Evolutionary conservation across 1,140 invertebrate genomes (phyloP).

Genomic region (Drosophila burlai): DNA sequence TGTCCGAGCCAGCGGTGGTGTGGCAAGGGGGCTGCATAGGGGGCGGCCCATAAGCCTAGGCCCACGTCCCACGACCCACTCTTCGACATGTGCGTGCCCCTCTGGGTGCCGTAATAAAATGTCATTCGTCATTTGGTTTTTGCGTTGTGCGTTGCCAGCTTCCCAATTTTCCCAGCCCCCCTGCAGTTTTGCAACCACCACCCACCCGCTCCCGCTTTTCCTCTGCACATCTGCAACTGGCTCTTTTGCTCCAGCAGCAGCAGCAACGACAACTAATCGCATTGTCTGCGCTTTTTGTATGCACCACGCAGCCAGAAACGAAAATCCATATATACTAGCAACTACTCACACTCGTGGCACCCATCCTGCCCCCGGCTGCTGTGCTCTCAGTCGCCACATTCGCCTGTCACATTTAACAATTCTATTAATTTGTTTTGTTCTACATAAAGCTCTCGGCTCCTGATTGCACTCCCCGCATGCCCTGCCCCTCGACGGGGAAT

Average conservation of each 20-base stretch:
- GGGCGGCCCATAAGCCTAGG: constrained; percentile 18
- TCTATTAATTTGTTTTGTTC: constrained; percentile 84
- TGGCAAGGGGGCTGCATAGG: not conserved
- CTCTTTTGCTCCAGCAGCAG: constrained; percentile 51
- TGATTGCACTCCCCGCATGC: constrained; percentile 24
- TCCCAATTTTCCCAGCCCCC: constrained; percentile 43
- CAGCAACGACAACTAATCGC: constrained; percentile 80
- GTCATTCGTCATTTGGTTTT: constrained; percentile 84
- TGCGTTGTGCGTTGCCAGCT: constrained; percentile 72
- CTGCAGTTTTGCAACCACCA: constrained; percentile 11
- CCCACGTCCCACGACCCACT: constrained; percentile 16
- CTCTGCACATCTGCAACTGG: constrained; percentile 16
- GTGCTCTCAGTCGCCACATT: constrained; percentile 62
- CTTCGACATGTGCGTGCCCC: constrained; percentile 63
- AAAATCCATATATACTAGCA: constrained; percentile 63
- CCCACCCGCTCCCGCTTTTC: not conserved
- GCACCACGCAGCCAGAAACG: constrained; percentile 74
- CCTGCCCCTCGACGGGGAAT: not conserved
- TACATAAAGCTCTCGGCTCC: constrained; percentile 59
- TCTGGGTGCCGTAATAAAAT: constrained; percentile 82
- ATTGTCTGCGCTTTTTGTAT: constrained; percentile 83
- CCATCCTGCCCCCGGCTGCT: not conserved
- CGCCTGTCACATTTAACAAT: constrained; percentile 80
- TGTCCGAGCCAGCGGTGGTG: constrained; percentile 33
- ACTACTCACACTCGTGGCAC: constrained; percentile 16